Evolutionary conservation across 2,888 invertebrate genomes (phyloP), one percentile per base, ranked within the genome.

Genomic region (Drosophila quinaria): DNA sequence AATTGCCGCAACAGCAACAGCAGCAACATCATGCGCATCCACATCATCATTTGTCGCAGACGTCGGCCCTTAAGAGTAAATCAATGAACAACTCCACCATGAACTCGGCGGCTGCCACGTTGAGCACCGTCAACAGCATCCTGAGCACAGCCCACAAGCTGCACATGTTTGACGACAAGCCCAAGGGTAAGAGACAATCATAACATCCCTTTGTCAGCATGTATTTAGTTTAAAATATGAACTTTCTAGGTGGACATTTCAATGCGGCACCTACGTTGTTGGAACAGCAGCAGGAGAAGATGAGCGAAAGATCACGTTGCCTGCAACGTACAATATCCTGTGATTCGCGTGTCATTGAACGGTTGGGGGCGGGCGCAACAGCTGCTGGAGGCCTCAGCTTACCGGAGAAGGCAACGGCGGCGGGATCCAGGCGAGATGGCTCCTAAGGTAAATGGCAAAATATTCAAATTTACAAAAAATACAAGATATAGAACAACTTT

Each of bases 211-310:
- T 15, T 17, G 15, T 19, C 9, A 42, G n/a, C 5, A 11, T 35
- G 10, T 13, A 29, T 22, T 52, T 4, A 15, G 5, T 6, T 22
- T 17, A 2, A 41, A 6, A 0, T 0, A 9, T 39, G 25, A 5
- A 0, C 10, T 13, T n/a, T 33, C 0, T 60, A 95, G 95, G 94
- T 88, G 95, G 95, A 84, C 96, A 96, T 92, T 97, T 96, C 90
- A 96, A 96, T 94, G 96, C 96, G 3, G 96, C 96, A 25, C 97
- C 97, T 41, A 97, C 97, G 15, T 94, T 96, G 67, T 95, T 97
- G 51, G 97, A 98, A 92, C 95, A 96, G 55, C 97, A 97, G 90
- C 95, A 98, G 77, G 98, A 98, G 93, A 97, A 96, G 93, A 95
- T 98, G 61, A 97, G 97, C 79, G 96, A 97, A 90, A 94, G 98